phyloP scores from a whole-genome alignment of 2,888 invertebrate species.

The Agapetus fuscipes region DNA sequence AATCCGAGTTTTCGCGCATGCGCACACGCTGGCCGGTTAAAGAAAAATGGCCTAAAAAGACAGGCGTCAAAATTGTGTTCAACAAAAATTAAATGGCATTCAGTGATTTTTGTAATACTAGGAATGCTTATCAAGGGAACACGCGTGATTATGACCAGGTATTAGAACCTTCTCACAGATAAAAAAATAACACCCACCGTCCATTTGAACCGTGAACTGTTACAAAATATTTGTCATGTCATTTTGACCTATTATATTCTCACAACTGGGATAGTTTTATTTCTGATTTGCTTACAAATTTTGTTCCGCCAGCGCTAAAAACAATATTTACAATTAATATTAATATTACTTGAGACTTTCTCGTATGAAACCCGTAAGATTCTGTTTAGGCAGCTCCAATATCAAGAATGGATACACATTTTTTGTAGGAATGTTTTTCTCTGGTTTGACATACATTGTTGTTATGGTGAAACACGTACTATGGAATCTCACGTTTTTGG shows the following conservation, averaged over 20 bases:
- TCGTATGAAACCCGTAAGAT: too few species aligned
- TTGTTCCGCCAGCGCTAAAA: too few species aligned
- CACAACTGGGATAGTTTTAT: conserved; percentile 16
- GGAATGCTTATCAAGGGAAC: conserved; percentile 44
- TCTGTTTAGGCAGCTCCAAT: too few species aligned
- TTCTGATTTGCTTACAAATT: not conserved
- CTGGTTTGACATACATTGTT: too few species aligned
- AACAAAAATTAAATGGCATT: conserved; percentile 48
- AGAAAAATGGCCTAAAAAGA: conserved; percentile 43
- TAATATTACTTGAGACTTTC: too few species aligned
- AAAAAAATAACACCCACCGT: conserved; percentile 26
- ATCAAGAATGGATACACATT: too few species aligned
- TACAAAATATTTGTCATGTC: conserved; percentile 17
- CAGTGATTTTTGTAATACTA: conserved; percentile 47
- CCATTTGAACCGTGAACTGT: conserved; percentile 7
- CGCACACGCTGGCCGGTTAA: too few species aligned
- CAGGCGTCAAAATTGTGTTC: conserved; percentile 30
- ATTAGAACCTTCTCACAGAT: conserved; percentile 31
- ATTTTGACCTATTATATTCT: conserved; percentile 18
- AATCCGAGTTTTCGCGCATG: too few species aligned
- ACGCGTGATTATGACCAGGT: conserved; percentile 47
- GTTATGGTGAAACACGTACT: too few species aligned
- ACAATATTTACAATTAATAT: too few species aligned
- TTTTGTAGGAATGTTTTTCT: too few species aligned
- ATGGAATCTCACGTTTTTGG: too few species aligned